Evolutionary conservation across 2,113 vertebrate species (phyloP).

Genomic region (Heterotilapia buettikoferi): DNA sequence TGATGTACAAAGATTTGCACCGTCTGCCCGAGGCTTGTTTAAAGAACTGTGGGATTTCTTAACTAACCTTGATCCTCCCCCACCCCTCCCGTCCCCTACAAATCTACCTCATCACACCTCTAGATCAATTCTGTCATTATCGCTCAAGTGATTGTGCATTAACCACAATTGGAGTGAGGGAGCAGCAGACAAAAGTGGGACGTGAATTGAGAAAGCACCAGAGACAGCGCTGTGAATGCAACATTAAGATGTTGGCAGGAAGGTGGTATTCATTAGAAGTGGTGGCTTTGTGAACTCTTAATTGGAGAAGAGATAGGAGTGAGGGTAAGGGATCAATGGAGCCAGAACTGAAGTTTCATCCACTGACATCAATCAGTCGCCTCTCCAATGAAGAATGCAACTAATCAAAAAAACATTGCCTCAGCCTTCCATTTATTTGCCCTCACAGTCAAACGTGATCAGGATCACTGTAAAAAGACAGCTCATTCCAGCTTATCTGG

Average conservation of each 20-base stretch:
- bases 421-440: not conserved
- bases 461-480: constrained; percentile 1
- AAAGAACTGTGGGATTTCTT: constrained; percentile 17
- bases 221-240: not conserved
- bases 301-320: constrained; percentile 47
- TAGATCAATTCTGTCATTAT: not conserved
- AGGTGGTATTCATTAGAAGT: constrained; percentile 39
- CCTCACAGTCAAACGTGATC: constrained; percentile 29
- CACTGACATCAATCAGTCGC: constrained; percentile 55
- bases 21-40: not conserved
- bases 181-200: not conserved
- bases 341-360: constrained; percentile 18
- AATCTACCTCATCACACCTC: not conserved
- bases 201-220: not conserved
- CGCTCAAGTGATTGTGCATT: not conserved
- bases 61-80: not conserved
- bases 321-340: constrained; percentile 44
- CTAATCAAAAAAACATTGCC: constrained; percentile 11
- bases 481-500: constrained; percentile 6
- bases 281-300: constrained; percentile 62
- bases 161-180: not conserved
- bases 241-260: constrained; percentile 13
- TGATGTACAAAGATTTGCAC: constrained; percentile 24
- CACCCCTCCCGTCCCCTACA: not conserved
- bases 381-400: not conserved